Conservation (phyloP, 1,140 invertebrate genomes). For the Apis laboriosa region DNA sequence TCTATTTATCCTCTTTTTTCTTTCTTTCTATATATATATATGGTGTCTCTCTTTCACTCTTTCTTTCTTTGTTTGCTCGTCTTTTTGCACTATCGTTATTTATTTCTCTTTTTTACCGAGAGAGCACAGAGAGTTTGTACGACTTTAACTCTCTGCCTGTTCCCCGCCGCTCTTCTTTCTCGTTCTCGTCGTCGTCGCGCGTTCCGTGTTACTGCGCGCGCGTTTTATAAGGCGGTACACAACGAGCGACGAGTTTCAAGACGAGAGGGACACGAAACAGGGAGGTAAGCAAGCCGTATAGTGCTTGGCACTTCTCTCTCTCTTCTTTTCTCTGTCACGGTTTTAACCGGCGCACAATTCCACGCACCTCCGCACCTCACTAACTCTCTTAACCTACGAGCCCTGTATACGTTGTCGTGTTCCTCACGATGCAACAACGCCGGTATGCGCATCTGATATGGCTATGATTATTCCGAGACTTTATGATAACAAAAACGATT, state of each 20-base stretch:
- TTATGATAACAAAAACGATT: background rate
- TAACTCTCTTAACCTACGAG: slow-evolving; percentile 29
- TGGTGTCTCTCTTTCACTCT: background rate
- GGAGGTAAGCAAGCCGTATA: background rate
- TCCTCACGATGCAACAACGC: slow-evolving; percentile 18
- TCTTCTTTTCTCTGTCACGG: slow-evolving; percentile 17
- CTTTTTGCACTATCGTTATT: background rate
- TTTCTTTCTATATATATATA: background rate
- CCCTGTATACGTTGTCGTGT: slow-evolving; percentile 20
- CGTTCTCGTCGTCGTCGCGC: slow-evolving; percentile 18
- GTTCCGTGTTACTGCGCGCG: slow-evolving; percentile 52
- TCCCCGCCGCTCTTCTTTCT: background rate
- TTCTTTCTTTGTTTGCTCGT: background rate
- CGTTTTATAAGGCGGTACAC: slow-evolving; percentile 58
- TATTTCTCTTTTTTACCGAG: slow-evolving; percentile 20
- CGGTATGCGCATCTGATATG: slow-evolving; percentile 47
- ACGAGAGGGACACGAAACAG: slow-evolving; percentile 38
- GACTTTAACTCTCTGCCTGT: background rate
- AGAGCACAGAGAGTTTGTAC: slow-evolving; percentile 25
- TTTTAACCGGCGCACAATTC: slow-evolving; percentile 15
- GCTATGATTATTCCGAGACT: slow-evolving; percentile 47
- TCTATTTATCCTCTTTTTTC: background rate
- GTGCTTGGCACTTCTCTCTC: slow-evolving; percentile 24
- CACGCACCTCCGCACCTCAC: slow-evolving; percentile 28
- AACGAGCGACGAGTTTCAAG: slow-evolving; percentile 36